These are phyloP conservation scores for Avahi laniger DNA, from an alignment of 2,797 vertebrate species.

Conservation along the genomic window DNA sequence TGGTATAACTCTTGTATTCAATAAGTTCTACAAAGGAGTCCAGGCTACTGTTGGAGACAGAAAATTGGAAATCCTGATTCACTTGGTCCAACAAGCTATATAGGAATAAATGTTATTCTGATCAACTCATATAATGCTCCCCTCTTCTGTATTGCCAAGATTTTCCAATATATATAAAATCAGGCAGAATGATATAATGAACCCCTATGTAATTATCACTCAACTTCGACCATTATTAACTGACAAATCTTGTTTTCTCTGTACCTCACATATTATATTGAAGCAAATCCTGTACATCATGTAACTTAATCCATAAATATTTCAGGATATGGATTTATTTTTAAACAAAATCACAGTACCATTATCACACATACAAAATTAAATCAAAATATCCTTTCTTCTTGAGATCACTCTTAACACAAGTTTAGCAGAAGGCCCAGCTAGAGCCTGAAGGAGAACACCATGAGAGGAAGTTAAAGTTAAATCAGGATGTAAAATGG, in stretches of 20 bases:
- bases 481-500: background rate
- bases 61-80: constrained; percentile 32
- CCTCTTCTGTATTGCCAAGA: background rate
- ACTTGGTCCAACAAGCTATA: background rate
- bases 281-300: background rate
- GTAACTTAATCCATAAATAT: constrained; percentile 15
- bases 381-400: background rate
- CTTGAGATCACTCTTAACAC: background rate
- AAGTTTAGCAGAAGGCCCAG: background rate
- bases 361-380: background rate
- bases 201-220: background rate
- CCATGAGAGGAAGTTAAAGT: background rate
- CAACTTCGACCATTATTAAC: background rate
- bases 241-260: background rate
- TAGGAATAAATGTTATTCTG: background rate
- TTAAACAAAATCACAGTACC: background rate
- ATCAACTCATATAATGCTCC: background rate
- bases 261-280: background rate
- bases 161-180: background rate
- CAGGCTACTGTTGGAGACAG: background rate
- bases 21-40: background rate
- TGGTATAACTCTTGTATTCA: background rate
- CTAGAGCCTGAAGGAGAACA: background rate
- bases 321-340: constrained; percentile 15
- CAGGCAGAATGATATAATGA: background rate